These are phyloP conservation scores for Drosophila diplacantha DNA, from an alignment of 2,888 invertebrate species.

Conservation along the genomic window DNA sequence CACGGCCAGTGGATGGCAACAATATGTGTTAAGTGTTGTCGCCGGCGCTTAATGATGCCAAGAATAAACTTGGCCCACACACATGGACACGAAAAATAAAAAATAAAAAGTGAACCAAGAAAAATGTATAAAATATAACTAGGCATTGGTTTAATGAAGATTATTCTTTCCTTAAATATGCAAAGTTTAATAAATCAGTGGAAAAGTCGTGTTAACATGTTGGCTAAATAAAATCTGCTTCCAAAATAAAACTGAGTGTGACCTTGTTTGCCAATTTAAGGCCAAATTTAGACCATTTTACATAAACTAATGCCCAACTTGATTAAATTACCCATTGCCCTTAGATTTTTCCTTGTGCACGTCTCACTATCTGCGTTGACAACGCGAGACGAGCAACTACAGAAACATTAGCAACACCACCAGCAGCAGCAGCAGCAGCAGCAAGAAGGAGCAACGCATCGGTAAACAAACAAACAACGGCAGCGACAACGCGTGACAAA, in stretches of 20 bases:
- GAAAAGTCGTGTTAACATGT: background rate
- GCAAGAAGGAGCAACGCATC: conserved; percentile 30
- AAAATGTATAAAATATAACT: too few species aligned
- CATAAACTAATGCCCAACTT: background rate
- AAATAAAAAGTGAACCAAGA: conserved; percentile 8
- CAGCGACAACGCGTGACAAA: conserved; percentile 62
- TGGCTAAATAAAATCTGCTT: fast-evolving
- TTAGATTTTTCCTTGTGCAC: background rate
- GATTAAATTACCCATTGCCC: background rate
- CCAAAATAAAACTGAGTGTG: too few species aligned
- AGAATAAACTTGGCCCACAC: conserved; percentile 62
- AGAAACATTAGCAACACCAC: conserved; percentile 22
- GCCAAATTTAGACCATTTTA: background rate
- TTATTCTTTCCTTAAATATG: background rate
- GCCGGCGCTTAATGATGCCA: conserved; percentile 68
- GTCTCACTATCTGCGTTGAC: conserved; percentile 33
- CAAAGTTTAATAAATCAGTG: fast-evolving
- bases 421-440: conserved; percentile 7
- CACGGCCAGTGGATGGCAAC: conserved; percentile 39
- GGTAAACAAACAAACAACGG: conserved; percentile 49
- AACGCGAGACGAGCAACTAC: conserved; percentile 31
- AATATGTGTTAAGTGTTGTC: conserved; percentile 65
- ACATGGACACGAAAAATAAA: conserved; percentile 20
- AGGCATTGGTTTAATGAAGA: fast-evolving
- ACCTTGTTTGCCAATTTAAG: background rate